Evolutionary conservation across 2,797 vertebrate species (phyloP), one percentile per base, ranked within the genome.

Genomic region (Gymnoscopelus braueri): DNA sequence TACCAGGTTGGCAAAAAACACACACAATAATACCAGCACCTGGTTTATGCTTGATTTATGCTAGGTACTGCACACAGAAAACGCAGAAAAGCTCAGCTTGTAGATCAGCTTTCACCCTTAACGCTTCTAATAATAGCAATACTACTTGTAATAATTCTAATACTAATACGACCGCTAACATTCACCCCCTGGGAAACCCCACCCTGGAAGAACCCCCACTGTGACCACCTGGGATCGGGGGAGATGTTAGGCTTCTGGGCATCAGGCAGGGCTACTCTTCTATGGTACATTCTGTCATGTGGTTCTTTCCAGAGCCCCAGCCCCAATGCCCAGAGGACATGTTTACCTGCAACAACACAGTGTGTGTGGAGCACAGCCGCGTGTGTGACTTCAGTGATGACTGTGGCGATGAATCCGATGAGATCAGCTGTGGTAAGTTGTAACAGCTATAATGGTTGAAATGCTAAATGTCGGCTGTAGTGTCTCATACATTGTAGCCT

Each of bases 341-440:
- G 79, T 95, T 94, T 65, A 77, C 3, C 10, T 95, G 94, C 74
- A 83, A 79, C 70, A 94, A 92, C 75, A 74, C 9, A 0, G 93
- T 84, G 63, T 95, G 94, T 77, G 89, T 95, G 54, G 83, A 86
- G 47, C 67, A 3, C 19, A 84, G 12, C 76, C 86, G 24, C 65
- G 88, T 94, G 65, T 95, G 94, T 84, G 94, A 95, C 81, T 93
- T 92, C 87, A 93, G 75, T 0, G 90, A 95, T 74, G 92, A 95
- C 84, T 95, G 94, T 54, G 93, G 93, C 13, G 94, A 94, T 75
- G 19, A 74, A 72, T 91, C 91, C 15, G 93, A 95, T 67, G 93
- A 95, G 76, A 72, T 4, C 19, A 47, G 79, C 74, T 95, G 93
- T 75, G 93, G 93, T 95, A 79, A 50, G 81, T 72, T 47, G 23